phyloP scores from a whole-genome alignment of 2,888 invertebrate genomes.

The Eupithecia inturbata region DNA sequence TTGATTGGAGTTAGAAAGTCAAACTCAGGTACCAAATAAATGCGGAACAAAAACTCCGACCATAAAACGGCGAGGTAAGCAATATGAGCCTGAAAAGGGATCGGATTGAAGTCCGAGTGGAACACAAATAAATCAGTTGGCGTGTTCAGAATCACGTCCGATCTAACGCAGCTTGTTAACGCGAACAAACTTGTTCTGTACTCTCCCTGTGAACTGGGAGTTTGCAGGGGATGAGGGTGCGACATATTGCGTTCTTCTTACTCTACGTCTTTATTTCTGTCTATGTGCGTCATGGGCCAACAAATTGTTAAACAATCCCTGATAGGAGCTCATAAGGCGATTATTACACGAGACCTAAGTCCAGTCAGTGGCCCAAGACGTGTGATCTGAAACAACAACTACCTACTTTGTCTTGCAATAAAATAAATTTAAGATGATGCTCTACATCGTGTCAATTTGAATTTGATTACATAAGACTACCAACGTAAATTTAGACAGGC shows the following conservation, averaged over 20 bases:
- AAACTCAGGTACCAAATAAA: constrained; percentile 28
- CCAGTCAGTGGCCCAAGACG: no score
- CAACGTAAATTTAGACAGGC: no score
- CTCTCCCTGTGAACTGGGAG: constrained; percentile 43
- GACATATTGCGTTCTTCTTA: constrained; percentile 2
- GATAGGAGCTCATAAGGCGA: not conserved
- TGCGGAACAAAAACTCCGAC: constrained; percentile 35
- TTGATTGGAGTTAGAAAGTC: constrained; percentile 32
- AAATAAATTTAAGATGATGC: no score
- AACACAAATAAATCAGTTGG: constrained; percentile 71
- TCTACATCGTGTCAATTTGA: no score
- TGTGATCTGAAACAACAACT: no score
- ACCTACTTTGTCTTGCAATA: no score
- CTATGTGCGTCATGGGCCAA: no score
- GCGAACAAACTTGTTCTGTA: constrained; percentile 68
- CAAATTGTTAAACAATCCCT: no score
- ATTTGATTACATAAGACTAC: no score
- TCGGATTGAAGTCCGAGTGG: constrained; percentile 57
- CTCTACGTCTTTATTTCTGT: not conserved
- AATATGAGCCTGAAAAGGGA: constrained; percentile 48
- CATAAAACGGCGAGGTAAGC: constrained; percentile 46
- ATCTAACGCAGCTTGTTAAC: constrained; percentile 76
- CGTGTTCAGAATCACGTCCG: constrained; percentile 69
- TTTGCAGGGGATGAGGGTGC: constrained; percentile 43
- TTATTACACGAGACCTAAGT: no score